phyloP scores from a whole-genome alignment of 2,113 vertebrate genomes.

The Nycticorax nycticorax region DNA sequence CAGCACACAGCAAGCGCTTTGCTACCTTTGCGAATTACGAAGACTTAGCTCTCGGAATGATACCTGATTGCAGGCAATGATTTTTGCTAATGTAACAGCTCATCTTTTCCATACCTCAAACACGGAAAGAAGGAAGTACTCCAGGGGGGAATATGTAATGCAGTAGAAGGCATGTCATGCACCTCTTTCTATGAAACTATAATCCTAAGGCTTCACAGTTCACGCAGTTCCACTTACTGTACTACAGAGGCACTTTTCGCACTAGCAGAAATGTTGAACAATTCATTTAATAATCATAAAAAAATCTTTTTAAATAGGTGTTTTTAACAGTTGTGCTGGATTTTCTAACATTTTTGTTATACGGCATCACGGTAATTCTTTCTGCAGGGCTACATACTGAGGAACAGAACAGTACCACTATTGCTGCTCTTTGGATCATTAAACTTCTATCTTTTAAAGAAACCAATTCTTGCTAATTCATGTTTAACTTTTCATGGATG shows the following conservation, averaged over 20 bases:
- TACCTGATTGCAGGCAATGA: neutral
- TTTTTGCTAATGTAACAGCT: constrained; percentile 37
- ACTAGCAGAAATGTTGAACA: neutral
- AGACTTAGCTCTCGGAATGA: neutral
- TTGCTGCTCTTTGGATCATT: constrained; percentile 7
- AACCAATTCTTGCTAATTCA: neutral
- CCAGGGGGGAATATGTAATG: neutral
- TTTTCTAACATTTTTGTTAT: neutral
- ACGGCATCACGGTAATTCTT: neutral
- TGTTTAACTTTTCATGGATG: neutral
- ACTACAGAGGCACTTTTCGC: neutral
- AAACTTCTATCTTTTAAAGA: neutral
- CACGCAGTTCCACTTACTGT: neutral
- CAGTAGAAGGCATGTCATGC: neutral
- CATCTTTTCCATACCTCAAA: constrained; percentile 34
- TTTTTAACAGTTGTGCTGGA: constrained; percentile 7
- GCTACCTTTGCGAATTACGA: constrained; percentile 19
- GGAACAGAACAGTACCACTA: neutral
- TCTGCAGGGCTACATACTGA: neutral
- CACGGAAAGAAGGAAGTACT: constrained; percentile 4
- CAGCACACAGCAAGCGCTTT: neutral
- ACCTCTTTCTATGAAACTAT: constrained; percentile 26
- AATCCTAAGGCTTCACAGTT: constrained; percentile 23
- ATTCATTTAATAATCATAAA: constrained; percentile 4
- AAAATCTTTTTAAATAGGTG: neutral